phyloP scores from a whole-genome alignment of 1,140 invertebrate species.

The Drepana arcuata region DNA sequence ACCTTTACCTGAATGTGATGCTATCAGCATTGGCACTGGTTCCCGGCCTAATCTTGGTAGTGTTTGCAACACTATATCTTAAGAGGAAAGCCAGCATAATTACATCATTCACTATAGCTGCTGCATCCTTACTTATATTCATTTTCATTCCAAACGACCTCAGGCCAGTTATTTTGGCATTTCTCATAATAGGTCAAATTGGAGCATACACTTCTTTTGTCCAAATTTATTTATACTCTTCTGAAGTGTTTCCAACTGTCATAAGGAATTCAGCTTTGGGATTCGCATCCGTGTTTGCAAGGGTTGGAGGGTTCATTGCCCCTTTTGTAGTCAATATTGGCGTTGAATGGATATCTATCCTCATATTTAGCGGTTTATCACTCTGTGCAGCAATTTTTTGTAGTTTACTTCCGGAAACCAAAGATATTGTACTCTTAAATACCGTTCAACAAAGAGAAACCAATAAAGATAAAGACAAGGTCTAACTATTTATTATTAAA shows the following conservation, averaged over 20 bases:
- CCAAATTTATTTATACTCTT: conserved; percentile 76
- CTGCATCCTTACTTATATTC: conserved; percentile 36
- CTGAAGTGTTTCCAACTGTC: conserved; percentile 80
- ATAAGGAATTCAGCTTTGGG: conserved; percentile 78
- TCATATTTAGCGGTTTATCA: conserved; percentile 39
- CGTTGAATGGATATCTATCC: conserved; percentile 42
- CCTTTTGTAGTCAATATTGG: conserved; percentile 76
- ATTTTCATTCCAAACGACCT: conserved; percentile 32
- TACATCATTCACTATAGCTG: conserved; percentile 31
- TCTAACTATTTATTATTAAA: no score
- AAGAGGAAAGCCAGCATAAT: conserved; percentile 68
- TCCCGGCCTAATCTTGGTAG: conserved; percentile 76
- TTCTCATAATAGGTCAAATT: conserved; percentile 76
- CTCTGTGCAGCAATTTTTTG: conserved; percentile 37
- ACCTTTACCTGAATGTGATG: conserved; percentile 82
- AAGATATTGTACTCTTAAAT: conserved; percentile 39
- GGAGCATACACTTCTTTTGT: conserved; percentile 75
- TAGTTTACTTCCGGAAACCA: conserved; percentile 50
- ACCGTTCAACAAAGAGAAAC: conserved; percentile 39
- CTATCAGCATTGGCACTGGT: conserved; percentile 74
- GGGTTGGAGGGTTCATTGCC: conserved; percentile 78
- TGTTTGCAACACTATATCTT: conserved; percentile 75
- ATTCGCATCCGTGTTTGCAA: conserved; percentile 73
- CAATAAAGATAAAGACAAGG: no score
- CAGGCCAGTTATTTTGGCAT: conserved; percentile 18